Evolutionary conservation across 2,113 vertebrate genomes (phyloP), one percentile per base, ranked within the genome.

Genomic region (Odontophorus gujanensis): DNA sequence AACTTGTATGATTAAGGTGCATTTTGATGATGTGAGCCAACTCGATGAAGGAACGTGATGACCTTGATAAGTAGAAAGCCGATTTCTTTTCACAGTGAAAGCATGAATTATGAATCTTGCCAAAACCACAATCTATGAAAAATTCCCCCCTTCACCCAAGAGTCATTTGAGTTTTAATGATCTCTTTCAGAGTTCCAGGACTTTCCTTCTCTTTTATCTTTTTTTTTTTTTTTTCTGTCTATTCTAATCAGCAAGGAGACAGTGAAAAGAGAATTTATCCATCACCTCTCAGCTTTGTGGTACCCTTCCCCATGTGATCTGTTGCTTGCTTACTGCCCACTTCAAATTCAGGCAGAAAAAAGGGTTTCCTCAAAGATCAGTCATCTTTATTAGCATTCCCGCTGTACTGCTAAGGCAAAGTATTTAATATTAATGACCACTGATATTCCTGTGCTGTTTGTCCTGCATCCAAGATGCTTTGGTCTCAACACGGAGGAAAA

Each of bases 401-500:
- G 61, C 74, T 71, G 34, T 71, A 80, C 38, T 71, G 88, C 75
- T 61, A 91, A 38, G 50, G 84, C 84, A 57, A 81, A 80, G 74
- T 66, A 88, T 76, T 94, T 88, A 75, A 88, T 94, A 91, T 91
- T 91, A 94, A 91, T 85, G 80, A 61, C 68, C 66, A 53, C 58
- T 63, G 55, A 69, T 80, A 65, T 68, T 87, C 75, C 84, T 1
- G 2, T 43, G 51, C 79, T 80, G 79, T 84, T 83, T 83, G 73
- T 76, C 78, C 68, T 83, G 82, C 67, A 65, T 59, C 73, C 40
- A 28, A 51, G 75, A 14, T 32, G 34, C 82, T 69, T 65, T 66
- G 62, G 30, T 71, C 57, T 90, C 34, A 67, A 59, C 6, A 6
- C 6, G 24, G 57, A 90, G 68, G 34, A 48, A 89, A 89, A 92